Conservation (phyloP, 92 coral and sea anemone genomes). For the Parazoanthus swiftii region DNA sequence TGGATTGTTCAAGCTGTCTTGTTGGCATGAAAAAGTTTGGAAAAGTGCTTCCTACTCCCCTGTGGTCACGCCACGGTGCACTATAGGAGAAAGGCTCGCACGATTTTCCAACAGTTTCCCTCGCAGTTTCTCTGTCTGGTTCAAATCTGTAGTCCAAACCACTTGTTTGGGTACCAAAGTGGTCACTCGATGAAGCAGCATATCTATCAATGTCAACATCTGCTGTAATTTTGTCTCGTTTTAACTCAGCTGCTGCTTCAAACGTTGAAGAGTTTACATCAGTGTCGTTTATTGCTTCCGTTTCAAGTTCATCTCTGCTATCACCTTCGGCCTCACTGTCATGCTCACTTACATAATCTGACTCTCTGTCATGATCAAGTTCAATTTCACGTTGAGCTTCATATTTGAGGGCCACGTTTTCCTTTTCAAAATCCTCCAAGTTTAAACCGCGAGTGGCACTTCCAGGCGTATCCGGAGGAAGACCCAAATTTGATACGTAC, state of each 20-base stretch:
- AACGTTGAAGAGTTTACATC: not conserved
- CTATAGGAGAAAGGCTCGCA: slow-evolving; percentile 11
- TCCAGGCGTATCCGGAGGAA: slow-evolving; percentile 8
- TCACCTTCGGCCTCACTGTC: not conserved
- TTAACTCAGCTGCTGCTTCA: not conserved
- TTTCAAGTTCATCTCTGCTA: slow-evolving; percentile 28
- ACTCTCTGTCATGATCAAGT: not conserved
- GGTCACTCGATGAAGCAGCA: not conserved
- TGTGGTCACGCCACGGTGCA: not conserved
- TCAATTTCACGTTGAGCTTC: not conserved
- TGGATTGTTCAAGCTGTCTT: slow-evolving; percentile 83
- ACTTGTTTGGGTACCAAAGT: not conserved
- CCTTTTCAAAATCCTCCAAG: not conserved
- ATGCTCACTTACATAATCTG: not conserved
- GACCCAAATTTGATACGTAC: slow-evolving; percentile 31
- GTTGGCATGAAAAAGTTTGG: slow-evolving; percentile 97
- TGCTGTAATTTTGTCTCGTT: not conserved
- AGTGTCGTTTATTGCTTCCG: not conserved
- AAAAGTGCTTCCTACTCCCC: slow-evolving; percentile 11
- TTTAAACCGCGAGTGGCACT: not conserved
- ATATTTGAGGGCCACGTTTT: not conserved
- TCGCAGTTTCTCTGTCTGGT: not conserved
- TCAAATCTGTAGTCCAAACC: not conserved
- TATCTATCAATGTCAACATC: not conserved
- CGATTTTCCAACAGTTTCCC: not conserved